Base-by-base conservation (phyloP, 2,888 invertebrate species). In the Temnothorax rugatulus region DNA sequence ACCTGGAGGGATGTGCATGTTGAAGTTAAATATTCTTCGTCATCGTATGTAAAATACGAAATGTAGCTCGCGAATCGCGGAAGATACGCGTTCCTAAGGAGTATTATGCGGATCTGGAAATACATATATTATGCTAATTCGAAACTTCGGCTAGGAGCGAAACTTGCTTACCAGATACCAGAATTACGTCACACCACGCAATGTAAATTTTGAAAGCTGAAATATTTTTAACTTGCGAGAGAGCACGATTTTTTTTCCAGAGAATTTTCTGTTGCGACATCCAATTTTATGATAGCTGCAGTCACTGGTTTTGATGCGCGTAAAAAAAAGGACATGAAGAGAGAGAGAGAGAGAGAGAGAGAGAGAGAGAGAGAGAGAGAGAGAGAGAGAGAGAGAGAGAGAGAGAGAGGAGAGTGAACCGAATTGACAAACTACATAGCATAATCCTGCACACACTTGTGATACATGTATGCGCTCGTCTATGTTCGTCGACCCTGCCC, bases 81-180 rank as follows among this genome's bases (percentile, higher is more conserved):
- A 59, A 47, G 59, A 8, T 79, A 25, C n/a, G 18, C 47, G 47
- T 21, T 47, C 41, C 71, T 44, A 29, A 69, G 15, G 4, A 34
- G 41, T 5, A 52, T 29, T 47, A 71, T 71, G 52, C 25, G 68
- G 18, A 44, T 79, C 71, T 21, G 71, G 47, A 71, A 59, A 47
- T 34, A 34, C 34, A 34, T 34, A 34, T 38, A 57, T 68, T 57
- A 79, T 71, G 79, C 71, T 79, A 79, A 79, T 71, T 25, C 47
- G 34, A 34, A 34, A 71, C 41, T 77, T 52, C 8, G 38, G 21
- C 29, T 44, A 15, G 18, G 13, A 25, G 69, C 18, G 50, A 52
- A 52, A 25, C 38, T 52, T 15, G 38, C 7, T 38, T 52, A 64
- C 52, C 13, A 9, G 34, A 44, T 52, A 64, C 52, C 13, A 9